phyloP scores from a whole-genome alignment of 2,113 vertebrate species.

The Geococcyx californianus region DNA sequence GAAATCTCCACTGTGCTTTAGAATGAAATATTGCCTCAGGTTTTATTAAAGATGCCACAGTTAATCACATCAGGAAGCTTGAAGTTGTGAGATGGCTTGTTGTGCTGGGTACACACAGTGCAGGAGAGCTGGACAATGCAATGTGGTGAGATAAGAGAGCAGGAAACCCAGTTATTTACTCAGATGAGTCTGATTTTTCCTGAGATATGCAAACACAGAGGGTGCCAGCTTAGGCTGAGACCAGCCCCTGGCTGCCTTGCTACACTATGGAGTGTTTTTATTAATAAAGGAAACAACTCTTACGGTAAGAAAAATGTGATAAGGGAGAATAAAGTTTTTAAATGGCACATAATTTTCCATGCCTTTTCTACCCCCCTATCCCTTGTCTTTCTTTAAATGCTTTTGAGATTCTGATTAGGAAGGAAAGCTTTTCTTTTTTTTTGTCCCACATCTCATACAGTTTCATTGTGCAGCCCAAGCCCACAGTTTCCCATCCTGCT shows the following conservation, averaged over 20 bases:
- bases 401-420: not conserved
- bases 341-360: not conserved
- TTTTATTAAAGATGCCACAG: constrained; percentile 10
- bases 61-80: not conserved
- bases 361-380: not conserved
- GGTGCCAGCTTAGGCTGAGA: not conserved
- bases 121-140: not conserved
- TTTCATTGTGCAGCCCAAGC: not conserved
- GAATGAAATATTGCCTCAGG: not conserved
- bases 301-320: not conserved
- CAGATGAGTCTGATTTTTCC: not conserved
- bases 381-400: not conserved
- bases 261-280: not conserved
- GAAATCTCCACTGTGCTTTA: not conserved
- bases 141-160: not conserved
- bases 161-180: not conserved
- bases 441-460: not conserved
- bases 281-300: not conserved
- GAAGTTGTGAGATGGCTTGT: not conserved
- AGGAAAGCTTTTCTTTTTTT: not conserved
- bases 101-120: not conserved
- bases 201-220: not conserved
- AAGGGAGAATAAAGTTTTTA: not conserved
- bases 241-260: not conserved
- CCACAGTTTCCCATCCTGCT: not conserved